A percentile compares a stretch with the other conserved stretches of the same genome.
phyloP scores from a whole-genome alignment of 2,113 vertebrate genomes.

The Pycnonotus jocosus region DNA sequence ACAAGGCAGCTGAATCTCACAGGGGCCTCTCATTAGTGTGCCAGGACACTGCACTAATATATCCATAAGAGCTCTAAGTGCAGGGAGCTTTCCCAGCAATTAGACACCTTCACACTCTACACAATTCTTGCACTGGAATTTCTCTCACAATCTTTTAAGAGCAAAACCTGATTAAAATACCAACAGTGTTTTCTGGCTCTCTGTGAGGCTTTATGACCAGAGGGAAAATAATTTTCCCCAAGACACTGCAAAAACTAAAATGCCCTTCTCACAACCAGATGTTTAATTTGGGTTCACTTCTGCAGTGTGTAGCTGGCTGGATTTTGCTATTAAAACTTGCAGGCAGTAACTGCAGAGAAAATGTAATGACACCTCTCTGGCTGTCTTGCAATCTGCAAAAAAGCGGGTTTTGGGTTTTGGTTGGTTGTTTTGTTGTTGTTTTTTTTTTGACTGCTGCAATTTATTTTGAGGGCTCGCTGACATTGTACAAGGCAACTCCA shows the following conservation, averaged over 20 bases:
- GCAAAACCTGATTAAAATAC: neutral
- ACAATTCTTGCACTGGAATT: neutral
- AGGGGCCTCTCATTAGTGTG: neutral
- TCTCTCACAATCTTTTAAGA: neutral
- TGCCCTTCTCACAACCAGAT: neutral
- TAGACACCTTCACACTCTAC: neutral
- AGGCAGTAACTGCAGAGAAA: neutral
- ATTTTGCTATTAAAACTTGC: neutral
- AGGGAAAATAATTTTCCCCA: neutral
- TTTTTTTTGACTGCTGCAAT: neutral
- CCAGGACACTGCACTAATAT: neutral
- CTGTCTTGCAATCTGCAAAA: neutral
- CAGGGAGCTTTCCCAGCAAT: neutral
- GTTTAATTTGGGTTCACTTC: neutral
- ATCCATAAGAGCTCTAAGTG: neutral
- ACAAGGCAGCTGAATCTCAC: neutral
- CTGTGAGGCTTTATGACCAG: neutral
- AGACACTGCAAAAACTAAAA: neutral
- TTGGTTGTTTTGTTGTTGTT: too few species aligned
- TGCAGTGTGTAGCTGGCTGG: neutral
- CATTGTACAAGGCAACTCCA: neutral
- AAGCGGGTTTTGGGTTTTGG: neutral
- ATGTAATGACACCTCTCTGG: neutral
- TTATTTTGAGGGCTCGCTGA: neutral
- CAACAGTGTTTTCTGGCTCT: neutral